Evolutionary conservation across 2,797 vertebrate genomes (phyloP), one percentile per base, ranked within the genome.

Genomic region (Pangasius larnaudii): DNA sequence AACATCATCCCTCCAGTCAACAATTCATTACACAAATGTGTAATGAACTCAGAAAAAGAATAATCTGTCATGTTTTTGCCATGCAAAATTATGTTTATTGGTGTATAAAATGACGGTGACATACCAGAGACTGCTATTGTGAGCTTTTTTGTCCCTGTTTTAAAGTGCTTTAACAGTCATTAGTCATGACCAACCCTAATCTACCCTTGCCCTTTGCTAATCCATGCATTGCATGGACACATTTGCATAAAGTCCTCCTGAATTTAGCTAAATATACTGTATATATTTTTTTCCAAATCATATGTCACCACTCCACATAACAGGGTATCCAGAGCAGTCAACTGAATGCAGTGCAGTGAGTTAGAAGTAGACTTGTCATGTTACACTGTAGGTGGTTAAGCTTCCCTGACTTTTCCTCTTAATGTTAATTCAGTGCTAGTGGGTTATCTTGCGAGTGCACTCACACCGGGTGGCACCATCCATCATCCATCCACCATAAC

Each of bases 401-500:
- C 69, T 59, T 79, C 33, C 61, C 61, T 78, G 53, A 69, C 79
- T 51, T 83, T 81, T 46, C 14, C 53, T 84, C 58, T 67, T 78
- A 69, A 78, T 78, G 80, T 77, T 84, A 89, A 86, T 89, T 77
- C 58, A 84, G 80, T 46, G 85, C 80, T 84, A 71, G 71, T 69
- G 85, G 84, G 85, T 86, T 89, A 89, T 86, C 85, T 84, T 80
- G 85, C n/a, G 63, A 78, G 85, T 79, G 72, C 85, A 84, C 85
- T 67, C 79, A 59, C 56, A 84, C 61, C 5, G 59, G 59, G 69
- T 86, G 88, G 78, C 80, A 89, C 77, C 80, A 89, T 89, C 85
- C 80, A 89, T 89, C 88, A 87, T 79, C 71, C 88, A 87, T 71
- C 59, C 85, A 78, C 61, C 74, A 65, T 61, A 89, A 79, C 22